Percentiles rank a stretch among this genome's conserved stretches.
Conservation (phyloP, 2,888 invertebrate species). For the Dryocosmus kuriphilus region DNA sequence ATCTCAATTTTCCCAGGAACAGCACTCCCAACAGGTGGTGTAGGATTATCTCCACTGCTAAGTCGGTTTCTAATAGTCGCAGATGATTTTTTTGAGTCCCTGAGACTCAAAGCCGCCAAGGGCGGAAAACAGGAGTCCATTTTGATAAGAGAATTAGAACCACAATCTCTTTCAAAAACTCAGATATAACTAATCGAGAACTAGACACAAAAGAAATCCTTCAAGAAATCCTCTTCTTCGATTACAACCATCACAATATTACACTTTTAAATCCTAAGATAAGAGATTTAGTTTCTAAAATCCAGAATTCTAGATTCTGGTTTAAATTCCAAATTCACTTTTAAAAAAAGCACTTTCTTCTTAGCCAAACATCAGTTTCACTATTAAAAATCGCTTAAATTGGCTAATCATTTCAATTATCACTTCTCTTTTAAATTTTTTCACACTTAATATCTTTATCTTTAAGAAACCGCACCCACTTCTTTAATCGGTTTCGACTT, state of each 20-base stretch:
- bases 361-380: background rate
- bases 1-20: slow-evolving; percentile 77
- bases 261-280: too few relatives aligned
- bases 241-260: background rate
- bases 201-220: background rate
- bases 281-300: background rate
- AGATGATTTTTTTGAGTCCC: slow-evolving; percentile 69
- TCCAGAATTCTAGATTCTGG: background rate
- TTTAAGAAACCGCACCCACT: background rate
- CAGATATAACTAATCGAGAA: background rate
- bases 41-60: slow-evolving; percentile 66
- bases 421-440: background rate
- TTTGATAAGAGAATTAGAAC: slow-evolving; percentile 48
- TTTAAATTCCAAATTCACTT: background rate
- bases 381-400: background rate
- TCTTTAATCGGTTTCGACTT: background rate
- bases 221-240: background rate
- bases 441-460: background rate
- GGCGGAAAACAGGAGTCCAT: slow-evolving; percentile 80
- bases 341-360: background rate
- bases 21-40: slow-evolving; percentile 43
- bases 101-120: slow-evolving; percentile 77
- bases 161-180: background rate
- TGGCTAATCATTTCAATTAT: background rate
- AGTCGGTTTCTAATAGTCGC: slow-evolving; percentile 67